Evolutionary conservation across 2,113 vertebrate genomes (phyloP).

Genomic region (Periophthalmus modestus): DNA sequence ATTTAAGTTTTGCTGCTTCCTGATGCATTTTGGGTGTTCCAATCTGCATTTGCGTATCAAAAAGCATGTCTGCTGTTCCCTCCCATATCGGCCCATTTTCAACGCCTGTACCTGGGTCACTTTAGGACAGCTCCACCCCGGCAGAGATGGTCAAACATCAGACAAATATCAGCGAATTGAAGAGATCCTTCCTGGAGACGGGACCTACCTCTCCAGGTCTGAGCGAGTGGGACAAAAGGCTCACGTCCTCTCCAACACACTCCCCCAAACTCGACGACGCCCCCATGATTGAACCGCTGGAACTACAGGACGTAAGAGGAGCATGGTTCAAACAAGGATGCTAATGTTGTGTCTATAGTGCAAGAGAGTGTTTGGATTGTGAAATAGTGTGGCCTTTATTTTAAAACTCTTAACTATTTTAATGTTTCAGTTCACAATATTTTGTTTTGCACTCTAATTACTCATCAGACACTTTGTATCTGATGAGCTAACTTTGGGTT

Average conservation of each 20-base stretch:
- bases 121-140: constrained; percentile 77
- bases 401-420: no score
- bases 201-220: constrained; percentile 73
- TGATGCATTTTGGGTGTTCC: constrained; percentile 25
- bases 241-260: constrained; percentile 85
- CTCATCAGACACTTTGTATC: no score
- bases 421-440: no score
- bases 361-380: constrained; percentile 4
- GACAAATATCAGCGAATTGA: constrained; percentile 92
- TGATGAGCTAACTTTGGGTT: no score
- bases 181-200: constrained; percentile 92
- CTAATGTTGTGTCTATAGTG: neutral
- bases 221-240: constrained; percentile 92
- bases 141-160: constrained; percentile 90
- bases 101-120: constrained; percentile 47
- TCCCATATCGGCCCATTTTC: neutral
- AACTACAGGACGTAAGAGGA: constrained; percentile 86
- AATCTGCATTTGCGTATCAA: constrained; percentile 33
- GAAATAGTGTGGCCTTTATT: no score
- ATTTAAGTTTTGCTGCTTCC: constrained; percentile 16
- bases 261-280: constrained; percentile 82
- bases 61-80: constrained; percentile 53
- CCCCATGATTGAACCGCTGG: constrained; percentile 91
- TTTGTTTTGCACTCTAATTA: no score
- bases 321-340: constrained; percentile 30